Evolutionary conservation across 2,797 vertebrate genomes (phyloP).

Genomic region (Pantherophis vulpinus): DNA sequence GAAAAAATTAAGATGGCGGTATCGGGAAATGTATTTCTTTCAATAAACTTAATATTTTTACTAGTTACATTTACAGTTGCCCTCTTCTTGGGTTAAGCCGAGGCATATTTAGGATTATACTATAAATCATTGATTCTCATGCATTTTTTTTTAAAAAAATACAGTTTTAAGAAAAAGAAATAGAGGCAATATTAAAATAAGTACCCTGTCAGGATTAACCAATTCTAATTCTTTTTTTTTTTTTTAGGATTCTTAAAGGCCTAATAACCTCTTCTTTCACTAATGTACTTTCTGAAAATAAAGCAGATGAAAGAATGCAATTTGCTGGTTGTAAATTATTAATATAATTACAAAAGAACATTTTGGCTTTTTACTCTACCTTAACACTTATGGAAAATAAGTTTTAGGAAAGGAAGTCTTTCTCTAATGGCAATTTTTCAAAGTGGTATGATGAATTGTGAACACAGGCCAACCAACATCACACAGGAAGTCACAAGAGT

Average conservation of each 20-base stretch:
- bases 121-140: not conserved
- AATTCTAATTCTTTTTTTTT: not conserved
- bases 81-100: not conserved
- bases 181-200: not conserved
- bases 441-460: not conserved
- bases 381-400: conserved; percentile 22
- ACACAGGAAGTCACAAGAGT: not conserved
- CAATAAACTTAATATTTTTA: not conserved
- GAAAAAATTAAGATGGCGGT: not conserved
- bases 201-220: not conserved
- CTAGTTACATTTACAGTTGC: not conserved
- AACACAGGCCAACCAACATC: not conserved
- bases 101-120: not conserved
- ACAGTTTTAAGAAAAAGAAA: not conserved
- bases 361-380: not conserved
- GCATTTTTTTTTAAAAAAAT: not conserved
- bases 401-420: not conserved
- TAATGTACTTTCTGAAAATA: not conserved
- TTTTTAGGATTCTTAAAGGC: not conserved
- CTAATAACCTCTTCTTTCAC: not conserved
- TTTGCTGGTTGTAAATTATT: conserved; percentile 3
- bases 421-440: not conserved
- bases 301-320: not conserved
- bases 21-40: conserved; percentile 2
- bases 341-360: not conserved